Conservation (phyloP, 2,113 vertebrate genomes). For the Poecilia latipinna region DNA sequence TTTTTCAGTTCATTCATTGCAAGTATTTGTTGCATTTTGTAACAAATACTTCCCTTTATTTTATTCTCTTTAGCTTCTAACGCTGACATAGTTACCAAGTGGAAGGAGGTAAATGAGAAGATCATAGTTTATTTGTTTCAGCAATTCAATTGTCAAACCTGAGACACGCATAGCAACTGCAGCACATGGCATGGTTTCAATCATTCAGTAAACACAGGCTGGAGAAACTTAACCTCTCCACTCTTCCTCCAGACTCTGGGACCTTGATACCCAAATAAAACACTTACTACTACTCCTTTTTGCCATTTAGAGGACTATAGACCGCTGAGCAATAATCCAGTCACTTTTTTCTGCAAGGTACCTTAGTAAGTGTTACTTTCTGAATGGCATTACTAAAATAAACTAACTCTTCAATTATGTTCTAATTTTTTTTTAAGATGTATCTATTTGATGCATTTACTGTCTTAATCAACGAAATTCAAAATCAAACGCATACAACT, state of each 20-base stretch:
- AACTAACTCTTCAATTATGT: background rate
- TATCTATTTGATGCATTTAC: background rate
- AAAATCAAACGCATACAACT: background rate
- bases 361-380: background rate
- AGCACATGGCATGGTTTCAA: too few species aligned
- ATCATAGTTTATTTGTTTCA: background rate
- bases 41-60: background rate
- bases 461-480: background rate
- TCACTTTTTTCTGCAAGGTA: background rate
- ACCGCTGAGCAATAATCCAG: too few species aligned
- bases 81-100: background rate
- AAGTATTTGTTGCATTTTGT: background rate
- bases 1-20: too few species aligned
- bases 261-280: too few species aligned
- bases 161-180: too few species aligned
- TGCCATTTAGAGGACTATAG: too few species aligned
- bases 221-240: too few species aligned
- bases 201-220: too few species aligned
- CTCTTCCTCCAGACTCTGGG: too few species aligned
- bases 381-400: background rate
- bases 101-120: background rate
- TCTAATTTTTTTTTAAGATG: background rate
- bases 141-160: too few species aligned
- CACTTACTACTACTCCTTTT: too few species aligned
- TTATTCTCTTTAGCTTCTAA: background rate